Evolutionary conservation across 2,888 invertebrate species (phyloP), one percentile per base, ranked within the genome.

Genomic region (Heliconius hortense): DNA sequence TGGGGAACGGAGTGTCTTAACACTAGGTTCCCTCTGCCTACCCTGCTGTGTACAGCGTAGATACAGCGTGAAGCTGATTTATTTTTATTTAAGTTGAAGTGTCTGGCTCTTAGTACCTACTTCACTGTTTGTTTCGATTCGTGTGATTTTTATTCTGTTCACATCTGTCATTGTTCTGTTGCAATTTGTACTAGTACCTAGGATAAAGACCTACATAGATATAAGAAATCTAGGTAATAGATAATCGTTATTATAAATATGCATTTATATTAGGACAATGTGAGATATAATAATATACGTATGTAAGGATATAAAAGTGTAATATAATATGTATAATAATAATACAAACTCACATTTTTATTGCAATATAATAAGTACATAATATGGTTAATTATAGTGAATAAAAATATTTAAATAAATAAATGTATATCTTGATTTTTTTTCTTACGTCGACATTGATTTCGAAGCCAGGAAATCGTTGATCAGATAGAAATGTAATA

Each of bases 51-150:
- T 28, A 5, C 2, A 5, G 28, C n/a, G n/a, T n/a, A n/a, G 28
- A 28, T 28, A 28, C 28, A 28, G 28, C 28, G 28, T 28, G 28
- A 28, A 28, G 3, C 28, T 28, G 3, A 28, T 2, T 28, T 2
- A 28, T 4, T 28, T 28, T 28, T 28, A 28, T 28, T 28, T 28
- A 28, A 28, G 28, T 28, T 28, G 28, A 28, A 72, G 73, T 66
- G 60, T 70, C 26, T 62, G 56, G 69, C 59, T 48, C 59, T 71
- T 74, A 70, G 64, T 69, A 21, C 28, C 8, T 48, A 48, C 7
- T 64, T 62, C 63, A 24, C 63, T 60, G 63, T 68, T 67, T 31
- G 66, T 74, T 70, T 74, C 53, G 70, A 63, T 72, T 48, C 13
- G 48, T 48, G 21, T 48, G 18, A 70, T 26, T 64, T 56, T 48